Evolutionary conservation across 2,888 invertebrate species (phyloP).

Genomic region (Candidula unifasciata): DNA sequence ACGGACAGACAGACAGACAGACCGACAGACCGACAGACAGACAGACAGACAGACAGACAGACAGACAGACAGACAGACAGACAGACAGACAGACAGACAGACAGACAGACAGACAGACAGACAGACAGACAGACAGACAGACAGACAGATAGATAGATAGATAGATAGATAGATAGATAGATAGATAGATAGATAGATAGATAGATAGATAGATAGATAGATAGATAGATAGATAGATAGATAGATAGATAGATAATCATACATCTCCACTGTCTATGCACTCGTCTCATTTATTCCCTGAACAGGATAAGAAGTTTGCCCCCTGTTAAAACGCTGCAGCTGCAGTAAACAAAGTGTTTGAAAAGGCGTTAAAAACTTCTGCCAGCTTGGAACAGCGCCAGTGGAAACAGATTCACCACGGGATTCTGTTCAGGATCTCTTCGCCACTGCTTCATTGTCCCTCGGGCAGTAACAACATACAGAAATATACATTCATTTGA

Average conservation of each 20-base stretch:
- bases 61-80: background rate
- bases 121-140: slow-evolving; percentile 1
- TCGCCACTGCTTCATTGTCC: too few species aligned
- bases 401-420: too few species aligned
- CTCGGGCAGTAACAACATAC: too few species aligned
- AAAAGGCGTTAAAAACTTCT: too few species aligned
- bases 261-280: too few species aligned
- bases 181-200: slow-evolving; percentile 8
- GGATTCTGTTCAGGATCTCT: too few species aligned
- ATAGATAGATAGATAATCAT: background rate
- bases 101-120: background rate
- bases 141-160: background rate
- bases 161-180: background rate
- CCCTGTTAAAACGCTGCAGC: too few species aligned
- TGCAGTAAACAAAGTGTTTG: too few species aligned
- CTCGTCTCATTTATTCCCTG: too few species aligned
- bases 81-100: background rate
- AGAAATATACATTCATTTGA: too few species aligned
- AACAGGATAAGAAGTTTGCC: too few species aligned
- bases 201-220: slow-evolving; percentile 11
- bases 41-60: background rate
- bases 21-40: background rate
- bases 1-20: background rate
- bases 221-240: slow-evolving; percentile 10
- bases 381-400: too few species aligned